Evolutionary conservation across 2,888 invertebrate genomes (phyloP).

Genomic region (Euphydryas editha): DNA sequence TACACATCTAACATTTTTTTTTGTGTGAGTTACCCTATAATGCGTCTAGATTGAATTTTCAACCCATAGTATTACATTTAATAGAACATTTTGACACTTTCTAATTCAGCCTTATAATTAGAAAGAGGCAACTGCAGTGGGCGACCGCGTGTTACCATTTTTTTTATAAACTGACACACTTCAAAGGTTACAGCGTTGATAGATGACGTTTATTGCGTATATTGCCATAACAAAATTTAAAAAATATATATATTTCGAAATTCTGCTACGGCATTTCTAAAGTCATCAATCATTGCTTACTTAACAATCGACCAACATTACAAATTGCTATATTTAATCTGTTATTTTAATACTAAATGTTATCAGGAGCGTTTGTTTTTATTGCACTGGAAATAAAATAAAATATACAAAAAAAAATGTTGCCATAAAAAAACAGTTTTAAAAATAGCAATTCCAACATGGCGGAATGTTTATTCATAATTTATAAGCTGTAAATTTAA

Average conservation of each 20-base stretch:
- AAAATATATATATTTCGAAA: not conserved
- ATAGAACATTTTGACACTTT: conserved; percentile 68
- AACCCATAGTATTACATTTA: conserved; percentile 45
- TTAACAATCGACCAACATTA: conserved; percentile 12
- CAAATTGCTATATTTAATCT: conserved; percentile 12
- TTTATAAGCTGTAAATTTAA: conserved; percentile 34
- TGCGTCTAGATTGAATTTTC: conserved; percentile 52
- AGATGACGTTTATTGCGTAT: conserved; percentile 22
- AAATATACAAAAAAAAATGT: conserved; percentile 6
- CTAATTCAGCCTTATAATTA: conserved; percentile 82
- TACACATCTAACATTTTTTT: conserved; percentile 52
- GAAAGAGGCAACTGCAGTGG: conserved; percentile 71
- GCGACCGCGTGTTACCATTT: conserved; percentile 60
- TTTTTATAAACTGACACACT: conserved; percentile 35
- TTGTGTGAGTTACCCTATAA: conserved; percentile 42
- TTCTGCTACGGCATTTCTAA: not conserved
- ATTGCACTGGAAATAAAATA: not conserved
- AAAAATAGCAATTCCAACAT: conserved; percentile 23
- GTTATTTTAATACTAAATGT: conserved; percentile 5
- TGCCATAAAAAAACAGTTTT: conserved; percentile 4
- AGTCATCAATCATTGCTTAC: conserved; percentile 14
- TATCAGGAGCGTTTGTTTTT: not conserved
- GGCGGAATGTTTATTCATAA: conserved; percentile 18
- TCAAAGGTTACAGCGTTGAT: conserved; percentile 22
- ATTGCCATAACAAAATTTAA: conserved; percentile 31